Percentiles rank a stretch among this genome's conserved stretches.
Conservation (phyloP, 1,140 invertebrate species). For the Lepidurus couesii region DNA sequence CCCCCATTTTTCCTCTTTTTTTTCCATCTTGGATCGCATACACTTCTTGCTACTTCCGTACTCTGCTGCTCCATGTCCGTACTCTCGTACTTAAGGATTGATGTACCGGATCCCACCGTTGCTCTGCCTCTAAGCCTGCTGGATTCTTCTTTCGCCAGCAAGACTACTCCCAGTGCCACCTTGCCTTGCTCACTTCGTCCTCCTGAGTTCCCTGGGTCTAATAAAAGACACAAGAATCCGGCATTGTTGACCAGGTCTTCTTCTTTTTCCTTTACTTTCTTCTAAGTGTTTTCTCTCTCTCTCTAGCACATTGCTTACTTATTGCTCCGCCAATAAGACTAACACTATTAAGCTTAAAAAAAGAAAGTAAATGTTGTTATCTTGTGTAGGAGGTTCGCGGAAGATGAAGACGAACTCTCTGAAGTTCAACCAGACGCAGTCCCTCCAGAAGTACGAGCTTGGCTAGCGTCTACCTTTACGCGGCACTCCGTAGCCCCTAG, state of each 20-base stretch:
- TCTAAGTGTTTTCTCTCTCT: not conserved
- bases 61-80: not conserved
- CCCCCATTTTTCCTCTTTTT: not conserved
- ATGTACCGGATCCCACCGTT: not conserved
- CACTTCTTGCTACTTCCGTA: not conserved
- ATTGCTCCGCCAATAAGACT: constrained; percentile 10
- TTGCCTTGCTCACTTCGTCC: not conserved
- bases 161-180: not conserved
- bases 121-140: not conserved
- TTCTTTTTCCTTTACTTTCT: not conserved
- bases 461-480: constrained; percentile 96
- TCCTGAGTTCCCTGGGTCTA: constrained; percentile 2
- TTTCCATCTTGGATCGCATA: not conserved
- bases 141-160: constrained; percentile 10
- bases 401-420: constrained; percentile 89
- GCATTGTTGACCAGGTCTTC: not conserved
- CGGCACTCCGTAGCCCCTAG: constrained; percentile 64
- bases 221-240: constrained; percentile 3
- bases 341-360: not conserved
- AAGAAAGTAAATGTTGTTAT: not conserved
- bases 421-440: constrained; percentile 94
- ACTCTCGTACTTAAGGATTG: not conserved
- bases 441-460: constrained; percentile 90
- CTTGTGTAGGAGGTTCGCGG: constrained; percentile 58
- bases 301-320: not conserved